Percentiles rank a stretch among this genome's conserved stretches.
Conservation (phyloP, 2,888 invertebrate species). For the Melanostoma scalare region DNA sequence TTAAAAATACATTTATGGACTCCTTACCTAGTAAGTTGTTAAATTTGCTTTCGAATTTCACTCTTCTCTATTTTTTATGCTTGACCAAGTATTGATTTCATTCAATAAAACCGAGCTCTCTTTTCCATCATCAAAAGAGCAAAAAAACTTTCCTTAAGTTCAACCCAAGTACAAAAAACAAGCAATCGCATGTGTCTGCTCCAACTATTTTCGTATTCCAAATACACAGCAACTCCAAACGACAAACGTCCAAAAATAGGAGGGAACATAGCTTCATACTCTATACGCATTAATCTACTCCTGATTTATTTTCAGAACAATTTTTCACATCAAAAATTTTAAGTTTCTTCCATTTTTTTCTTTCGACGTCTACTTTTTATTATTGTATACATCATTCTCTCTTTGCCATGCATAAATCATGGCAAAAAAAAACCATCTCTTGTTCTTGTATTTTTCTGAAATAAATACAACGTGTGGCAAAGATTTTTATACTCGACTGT, state of each 20-base stretch:
- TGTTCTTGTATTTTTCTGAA: too few relatives aligned
- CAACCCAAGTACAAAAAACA: not conserved
- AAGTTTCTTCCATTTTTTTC: not conserved
- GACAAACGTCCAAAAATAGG: conserved; percentile 15
- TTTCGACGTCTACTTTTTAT: not conserved
- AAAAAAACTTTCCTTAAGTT: not conserved
- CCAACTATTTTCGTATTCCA: conserved; percentile 7
- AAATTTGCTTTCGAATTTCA: too few relatives aligned
- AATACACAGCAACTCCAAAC: not conserved
- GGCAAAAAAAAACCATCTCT: too few relatives aligned
- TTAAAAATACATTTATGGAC: too few relatives aligned
- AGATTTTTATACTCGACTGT: not conserved
- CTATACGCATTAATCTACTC: conserved; percentile 16
- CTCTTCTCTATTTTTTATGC: too few relatives aligned
- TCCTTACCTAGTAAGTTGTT: too few relatives aligned
- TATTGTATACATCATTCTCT: not conserved
- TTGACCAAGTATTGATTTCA: too few relatives aligned
- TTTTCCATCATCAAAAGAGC: not conserved
- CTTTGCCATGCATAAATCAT: too few relatives aligned
- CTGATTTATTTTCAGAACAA: conserved; percentile 24
- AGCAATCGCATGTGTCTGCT: not conserved
- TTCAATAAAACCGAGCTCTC: too few relatives aligned
- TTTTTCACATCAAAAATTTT: not conserved
- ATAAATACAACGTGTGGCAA: too few relatives aligned
- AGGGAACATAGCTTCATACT: not conserved